Conservation (phyloP, 2,113 vertebrate species). For the Dasyprocta punctata region DNA sequence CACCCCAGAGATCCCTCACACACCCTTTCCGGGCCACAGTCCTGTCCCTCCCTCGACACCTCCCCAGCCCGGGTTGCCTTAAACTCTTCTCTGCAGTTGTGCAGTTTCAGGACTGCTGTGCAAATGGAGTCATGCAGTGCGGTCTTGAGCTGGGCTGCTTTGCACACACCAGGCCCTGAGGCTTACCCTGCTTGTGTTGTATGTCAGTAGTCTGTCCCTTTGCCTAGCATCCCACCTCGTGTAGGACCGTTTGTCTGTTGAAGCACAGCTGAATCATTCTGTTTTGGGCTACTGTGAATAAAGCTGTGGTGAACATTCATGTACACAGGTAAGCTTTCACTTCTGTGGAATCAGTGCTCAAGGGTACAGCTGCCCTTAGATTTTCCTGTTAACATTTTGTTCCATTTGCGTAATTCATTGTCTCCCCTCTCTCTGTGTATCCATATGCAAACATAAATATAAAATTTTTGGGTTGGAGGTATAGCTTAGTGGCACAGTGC, state of each 20-base stretch:
- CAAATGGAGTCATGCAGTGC: neutral
- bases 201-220: neutral
- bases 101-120: neutral
- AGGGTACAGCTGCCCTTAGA: neutral
- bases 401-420: neutral
- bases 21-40: neutral
- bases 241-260: neutral
- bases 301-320: neutral
- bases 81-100: neutral
- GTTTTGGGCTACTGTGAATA: neutral
- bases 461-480: too few relatives aligned
- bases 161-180: neutral
- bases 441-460: neutral
- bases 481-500: too few relatives aligned
- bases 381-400: neutral
- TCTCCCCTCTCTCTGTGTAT: neutral
- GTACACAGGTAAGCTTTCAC: neutral
- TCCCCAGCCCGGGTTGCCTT: neutral
- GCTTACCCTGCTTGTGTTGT: neutral
- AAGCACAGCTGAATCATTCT: neutral
- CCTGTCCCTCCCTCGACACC: neutral
- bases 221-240: neutral
- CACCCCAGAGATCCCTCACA: neutral
- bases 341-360: neutral
- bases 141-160: neutral